Evolutionary conservation across 2,113 vertebrate species (phyloP), one percentile per base, ranked within the genome.

Genomic region (Junco hyemalis): DNA sequence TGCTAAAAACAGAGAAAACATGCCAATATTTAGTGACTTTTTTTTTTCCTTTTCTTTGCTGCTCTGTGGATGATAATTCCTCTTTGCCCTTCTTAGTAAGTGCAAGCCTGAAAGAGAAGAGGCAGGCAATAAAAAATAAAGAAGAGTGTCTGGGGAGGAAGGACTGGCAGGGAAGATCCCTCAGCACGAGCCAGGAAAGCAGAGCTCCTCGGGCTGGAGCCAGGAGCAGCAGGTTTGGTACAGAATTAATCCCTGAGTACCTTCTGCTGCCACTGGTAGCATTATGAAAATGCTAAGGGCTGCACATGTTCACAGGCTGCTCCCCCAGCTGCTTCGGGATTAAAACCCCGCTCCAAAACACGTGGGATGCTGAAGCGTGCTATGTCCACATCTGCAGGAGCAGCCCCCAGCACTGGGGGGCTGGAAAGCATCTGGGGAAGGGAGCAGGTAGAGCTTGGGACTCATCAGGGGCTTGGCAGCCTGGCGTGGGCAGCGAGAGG

Each of bases 211-310:
- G 4, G 50, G 73, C 74, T 81, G 81, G 24, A 80, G 91, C 88
- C 91, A 96, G 87, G 17, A 97, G 69, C 92, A 91, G 94, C 83
- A 92, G 88, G 83, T 91, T 64, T 56, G 61, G 84, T 87, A n/a
- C 44, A 35, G 86, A 90, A 71, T 90, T 70, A 86, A 92, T 92
- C 91, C 93, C 91, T 0, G 7, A 92, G 38, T 47, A 69, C 83
- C 88, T 96, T 83, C 94, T 93, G 88, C 73, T 87, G 81, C 91
- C 70, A 26, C 66, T 95, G 89, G 81, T 93, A 93, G 54, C n/a
- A 23, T 83, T 64, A 86, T 36, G 59, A 35, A 19, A 72, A 73
- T 12, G 73, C 86, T 92, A 63, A 95, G 91, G 81, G 57, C 83
- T 69, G 89, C 81, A 92, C 86, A 84, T 91, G 83, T 79, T 48